Evolutionary conservation across 2,113 vertebrate species (phyloP).

Genomic region (Takifugu flavidus): DNA sequence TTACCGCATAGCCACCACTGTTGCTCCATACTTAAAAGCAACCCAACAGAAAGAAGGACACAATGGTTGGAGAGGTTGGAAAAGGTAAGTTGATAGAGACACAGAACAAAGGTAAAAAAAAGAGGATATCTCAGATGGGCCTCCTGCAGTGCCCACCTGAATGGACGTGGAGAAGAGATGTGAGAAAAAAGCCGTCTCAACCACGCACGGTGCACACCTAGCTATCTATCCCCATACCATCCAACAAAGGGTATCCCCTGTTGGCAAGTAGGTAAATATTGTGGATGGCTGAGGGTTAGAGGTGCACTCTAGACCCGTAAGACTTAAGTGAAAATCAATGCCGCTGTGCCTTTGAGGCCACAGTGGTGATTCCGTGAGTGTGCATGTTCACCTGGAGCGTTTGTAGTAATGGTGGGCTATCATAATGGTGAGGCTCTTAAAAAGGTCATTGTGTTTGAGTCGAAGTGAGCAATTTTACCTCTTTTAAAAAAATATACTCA

Average conservation of each 20-base stretch:
- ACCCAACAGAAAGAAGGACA: constrained; percentile 16
- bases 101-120: constrained; percentile 47
- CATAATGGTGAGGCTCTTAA: constrained; percentile 50
- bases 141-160: constrained; percentile 56
- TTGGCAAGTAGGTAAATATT: constrained; percentile 72
- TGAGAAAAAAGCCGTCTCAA: constrained; percentile 61
- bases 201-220: constrained; percentile 50
- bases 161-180: constrained; percentile 53
- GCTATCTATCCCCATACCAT: constrained; percentile 48
- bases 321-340: constrained; percentile 79
- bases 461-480: constrained; percentile 24
- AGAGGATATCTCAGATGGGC: constrained; percentile 42
- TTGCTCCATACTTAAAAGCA: constrained; percentile 30
- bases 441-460: constrained; percentile 37
- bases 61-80: constrained; percentile 26
- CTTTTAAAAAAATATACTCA: constrained; percentile 5
- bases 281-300: constrained; percentile 60
- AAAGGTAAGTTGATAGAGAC: constrained; percentile 36
- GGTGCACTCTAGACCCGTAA: constrained; percentile 59
- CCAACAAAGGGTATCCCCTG: constrained; percentile 65
- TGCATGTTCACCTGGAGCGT: constrained; percentile 43
- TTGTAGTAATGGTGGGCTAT: constrained; percentile 52
- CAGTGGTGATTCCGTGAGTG: constrained; percentile 20
- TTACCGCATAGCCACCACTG: constrained; percentile 1
- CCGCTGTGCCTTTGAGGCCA: constrained; percentile 49